phyloP scores from a whole-genome alignment of 2,797 vertebrate genomes.

The Moxostoma hubbsi region DNA sequence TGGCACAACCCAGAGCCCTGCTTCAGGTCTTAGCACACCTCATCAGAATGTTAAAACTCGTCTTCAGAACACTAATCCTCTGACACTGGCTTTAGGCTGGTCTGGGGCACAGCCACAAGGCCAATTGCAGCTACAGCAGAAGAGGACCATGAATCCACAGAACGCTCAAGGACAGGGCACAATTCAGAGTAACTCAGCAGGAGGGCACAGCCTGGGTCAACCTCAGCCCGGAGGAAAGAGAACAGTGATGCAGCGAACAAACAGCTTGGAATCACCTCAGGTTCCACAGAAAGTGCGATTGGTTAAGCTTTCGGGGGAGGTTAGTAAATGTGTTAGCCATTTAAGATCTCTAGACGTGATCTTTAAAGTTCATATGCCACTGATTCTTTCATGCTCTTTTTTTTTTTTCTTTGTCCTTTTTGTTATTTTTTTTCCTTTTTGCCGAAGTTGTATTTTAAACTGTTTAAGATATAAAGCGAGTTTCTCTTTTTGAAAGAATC shows the following conservation, averaged over 20 bases:
- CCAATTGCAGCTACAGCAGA: conserved; percentile 74
- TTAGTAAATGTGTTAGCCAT: conserved; percentile 75
- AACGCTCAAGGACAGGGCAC: conserved; percentile 71
- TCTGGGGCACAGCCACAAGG: conserved; percentile 60
- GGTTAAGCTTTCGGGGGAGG: conserved; percentile 90
- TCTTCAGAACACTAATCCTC: conserved; percentile 67
- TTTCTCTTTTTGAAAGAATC: conserved; percentile 76
- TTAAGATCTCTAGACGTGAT: conserved; percentile 54
- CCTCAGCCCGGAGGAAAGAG: conserved; percentile 84
- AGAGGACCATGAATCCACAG: conserved; percentile 74
- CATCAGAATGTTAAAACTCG: conserved; percentile 73
- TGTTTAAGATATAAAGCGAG: conserved; percentile 67
- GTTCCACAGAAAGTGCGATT: conserved; percentile 92
- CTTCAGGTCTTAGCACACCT: conserved; percentile 48
- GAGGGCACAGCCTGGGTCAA: conserved; percentile 58
- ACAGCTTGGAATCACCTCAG: conserved; percentile 77
- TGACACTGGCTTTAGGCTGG: conserved; percentile 28
- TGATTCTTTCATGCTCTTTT: conserved; percentile 17
- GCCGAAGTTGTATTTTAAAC: conserved; percentile 67
- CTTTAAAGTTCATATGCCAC: conserved; percentile 40
- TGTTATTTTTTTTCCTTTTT: conserved; percentile 41
- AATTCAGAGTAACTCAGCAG: conserved; percentile 59
- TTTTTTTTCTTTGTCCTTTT: conserved; percentile 37
- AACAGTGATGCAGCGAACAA: conserved; percentile 94
- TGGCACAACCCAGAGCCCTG: conserved; percentile 60